phyloP scores from a whole-genome alignment of 2,797 vertebrate species.

The Schizopygopsis malacanthus region DNA sequence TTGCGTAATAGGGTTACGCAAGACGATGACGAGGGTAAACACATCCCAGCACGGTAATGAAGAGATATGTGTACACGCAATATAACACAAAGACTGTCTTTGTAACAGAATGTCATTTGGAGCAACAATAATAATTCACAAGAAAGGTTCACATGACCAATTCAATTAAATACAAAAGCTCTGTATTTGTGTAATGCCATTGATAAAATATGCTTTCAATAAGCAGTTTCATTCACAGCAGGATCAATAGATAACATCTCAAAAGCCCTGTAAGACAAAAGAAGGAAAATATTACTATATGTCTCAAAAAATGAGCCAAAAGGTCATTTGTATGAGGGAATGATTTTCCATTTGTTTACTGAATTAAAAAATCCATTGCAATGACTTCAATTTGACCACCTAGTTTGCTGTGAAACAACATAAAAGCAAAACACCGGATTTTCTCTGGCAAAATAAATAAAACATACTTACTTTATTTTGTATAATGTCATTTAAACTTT shows the following conservation, averaged over 20 bases:
- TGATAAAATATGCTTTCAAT: slow-evolving; percentile 32
- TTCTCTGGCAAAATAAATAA: not conserved
- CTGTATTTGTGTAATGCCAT: slow-evolving; percentile 33
- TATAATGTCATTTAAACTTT: not conserved
- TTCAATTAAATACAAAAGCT: slow-evolving; percentile 34
- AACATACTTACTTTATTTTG: not conserved
- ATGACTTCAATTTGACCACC: slow-evolving; percentile 8
- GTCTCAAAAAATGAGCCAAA: not conserved
- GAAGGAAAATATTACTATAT: slow-evolving; percentile 12
- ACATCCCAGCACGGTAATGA: slow-evolving; percentile 25
- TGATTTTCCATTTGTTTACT: not conserved
- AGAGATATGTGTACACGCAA: slow-evolving; percentile 27
- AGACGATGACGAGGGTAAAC: slow-evolving; percentile 38
- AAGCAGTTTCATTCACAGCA: slow-evolving; percentile 21
- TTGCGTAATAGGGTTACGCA: slow-evolving; percentile 52
- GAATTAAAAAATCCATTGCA: not conserved
- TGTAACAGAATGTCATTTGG: slow-evolving; percentile 31
- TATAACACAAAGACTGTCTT: slow-evolving; percentile 47
- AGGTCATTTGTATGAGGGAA: not conserved
- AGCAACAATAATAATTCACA: slow-evolving; percentile 31
- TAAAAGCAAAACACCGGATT: not conserved
- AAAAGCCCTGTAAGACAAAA: slow-evolving; percentile 26
- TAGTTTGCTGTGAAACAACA: slow-evolving; percentile 1
- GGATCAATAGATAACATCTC: slow-evolving; percentile 3
- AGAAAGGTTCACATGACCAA: slow-evolving; percentile 20